phyloP scores from a whole-genome alignment of 2,888 invertebrate species.

The Eudemis profundana region DNA sequence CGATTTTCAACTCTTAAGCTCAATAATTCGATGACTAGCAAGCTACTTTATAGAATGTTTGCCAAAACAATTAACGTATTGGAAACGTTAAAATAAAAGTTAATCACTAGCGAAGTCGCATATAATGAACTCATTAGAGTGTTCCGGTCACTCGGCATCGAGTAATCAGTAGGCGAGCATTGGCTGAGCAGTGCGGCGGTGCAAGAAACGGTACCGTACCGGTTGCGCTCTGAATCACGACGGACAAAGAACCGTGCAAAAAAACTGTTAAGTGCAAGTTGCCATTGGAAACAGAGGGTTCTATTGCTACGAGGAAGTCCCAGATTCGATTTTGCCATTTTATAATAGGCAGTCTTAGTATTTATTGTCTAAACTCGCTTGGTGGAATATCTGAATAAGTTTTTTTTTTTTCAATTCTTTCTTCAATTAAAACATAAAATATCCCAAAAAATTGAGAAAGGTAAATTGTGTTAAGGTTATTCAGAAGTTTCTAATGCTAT shows the following conservation, averaged over 20 bases:
- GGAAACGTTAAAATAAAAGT: slow-evolving; percentile 19
- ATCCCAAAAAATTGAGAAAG: too few species aligned
- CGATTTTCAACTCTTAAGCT: too few species aligned
- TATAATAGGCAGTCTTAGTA: too few species aligned
- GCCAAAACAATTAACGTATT: slow-evolving; percentile 7
- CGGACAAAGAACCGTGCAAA: slow-evolving; percentile 58
- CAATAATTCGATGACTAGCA: too few species aligned
- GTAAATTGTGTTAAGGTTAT: too few species aligned
- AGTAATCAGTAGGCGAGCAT: slow-evolving; percentile 59
- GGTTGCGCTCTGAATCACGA: slow-evolving; percentile 72
- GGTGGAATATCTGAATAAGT: too few species aligned
- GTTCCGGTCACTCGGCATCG: slow-evolving; percentile 67
- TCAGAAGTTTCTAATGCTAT: not conserved
- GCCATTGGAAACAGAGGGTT: slow-evolving; percentile 26
- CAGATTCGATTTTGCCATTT: not conserved
- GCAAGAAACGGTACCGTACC: slow-evolving; percentile 73
- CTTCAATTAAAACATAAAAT: too few species aligned
- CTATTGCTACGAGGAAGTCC: slow-evolving; percentile 4
- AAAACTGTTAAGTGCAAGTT: slow-evolving; percentile 47
- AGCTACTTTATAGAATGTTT: not conserved
- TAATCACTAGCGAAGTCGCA: slow-evolving; percentile 50
- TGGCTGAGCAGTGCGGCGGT: slow-evolving; percentile 57
- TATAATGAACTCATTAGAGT: slow-evolving; percentile 68
- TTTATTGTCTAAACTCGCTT: too few species aligned
- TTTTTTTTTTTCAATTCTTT: too few species aligned